These are phyloP conservation scores for Nothoprocta pentlandii DNA, from an alignment of 2,113 vertebrate species.

Conservation along the genomic window DNA sequence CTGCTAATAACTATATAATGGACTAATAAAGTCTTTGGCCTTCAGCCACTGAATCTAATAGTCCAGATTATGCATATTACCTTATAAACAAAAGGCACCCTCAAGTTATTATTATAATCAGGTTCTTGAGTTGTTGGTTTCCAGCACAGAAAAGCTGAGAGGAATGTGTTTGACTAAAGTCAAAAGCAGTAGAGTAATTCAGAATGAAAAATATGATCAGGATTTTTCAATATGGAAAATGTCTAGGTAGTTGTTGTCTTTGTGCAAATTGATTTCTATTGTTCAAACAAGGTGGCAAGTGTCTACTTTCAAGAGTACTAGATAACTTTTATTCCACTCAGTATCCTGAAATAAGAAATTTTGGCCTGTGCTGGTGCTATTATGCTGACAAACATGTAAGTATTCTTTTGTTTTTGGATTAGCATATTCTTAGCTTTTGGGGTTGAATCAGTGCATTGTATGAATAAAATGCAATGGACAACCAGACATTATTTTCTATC, in stretches of 20 bases:
- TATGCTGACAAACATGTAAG: not conserved
- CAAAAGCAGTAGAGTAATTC: not conserved
- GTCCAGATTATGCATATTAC: conserved; percentile 23
- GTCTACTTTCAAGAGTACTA: not conserved
- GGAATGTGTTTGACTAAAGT: not conserved
- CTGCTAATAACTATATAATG: not conserved
- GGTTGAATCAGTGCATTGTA: not conserved
- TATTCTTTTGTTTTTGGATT: not conserved
- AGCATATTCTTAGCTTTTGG: not conserved
- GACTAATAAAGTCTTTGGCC: conserved; percentile 37
- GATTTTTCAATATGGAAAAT: not conserved
- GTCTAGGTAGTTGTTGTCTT: not conserved
- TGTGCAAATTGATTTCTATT: not conserved
- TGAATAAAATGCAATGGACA: not conserved
- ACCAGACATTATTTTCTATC: not conserved
- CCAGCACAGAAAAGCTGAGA: not conserved
- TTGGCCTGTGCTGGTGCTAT: not conserved
- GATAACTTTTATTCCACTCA: not conserved
- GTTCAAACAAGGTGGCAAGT: not conserved
- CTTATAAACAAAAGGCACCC: conserved; percentile 25
- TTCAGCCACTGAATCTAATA: conserved; percentile 25
- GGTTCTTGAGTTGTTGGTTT: not conserved
- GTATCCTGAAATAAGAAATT: not conserved
- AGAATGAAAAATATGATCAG: not conserved
- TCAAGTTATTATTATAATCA: conserved; percentile 14